These are phyloP conservation scores for Anarrhichthys ocellatus DNA, from an alignment of 2,113 vertebrate species.

Conservation along the genomic window DNA sequence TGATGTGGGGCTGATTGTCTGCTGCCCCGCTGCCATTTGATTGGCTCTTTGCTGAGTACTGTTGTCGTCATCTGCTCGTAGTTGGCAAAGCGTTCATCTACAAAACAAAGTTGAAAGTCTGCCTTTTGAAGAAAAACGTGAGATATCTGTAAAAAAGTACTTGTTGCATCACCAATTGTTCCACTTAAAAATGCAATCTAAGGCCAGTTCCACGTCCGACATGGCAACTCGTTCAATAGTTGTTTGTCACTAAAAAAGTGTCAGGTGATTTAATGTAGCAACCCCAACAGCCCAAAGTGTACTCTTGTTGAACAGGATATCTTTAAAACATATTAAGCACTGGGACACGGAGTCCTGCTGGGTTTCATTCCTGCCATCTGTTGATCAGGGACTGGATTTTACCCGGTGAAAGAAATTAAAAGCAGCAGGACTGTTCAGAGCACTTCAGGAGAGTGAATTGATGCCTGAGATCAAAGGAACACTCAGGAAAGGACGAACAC, in stretches of 20 bases:
- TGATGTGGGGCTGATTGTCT: background rate
- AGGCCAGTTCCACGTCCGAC: background rate
- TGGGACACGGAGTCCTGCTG: background rate
- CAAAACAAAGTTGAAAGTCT: background rate
- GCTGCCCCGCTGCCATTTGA: background rate
- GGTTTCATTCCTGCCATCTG: background rate
- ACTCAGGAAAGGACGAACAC: background rate
- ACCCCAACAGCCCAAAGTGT: background rate
- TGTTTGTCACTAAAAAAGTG: background rate
- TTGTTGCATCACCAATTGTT: background rate
- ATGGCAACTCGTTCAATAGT: background rate
- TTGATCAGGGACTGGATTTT: background rate
- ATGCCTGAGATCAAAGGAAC: background rate
- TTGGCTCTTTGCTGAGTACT: background rate
- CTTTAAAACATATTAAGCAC: background rate
- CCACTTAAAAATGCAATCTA: background rate
- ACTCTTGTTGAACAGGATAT: background rate
- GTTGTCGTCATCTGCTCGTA: background rate
- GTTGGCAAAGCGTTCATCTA: background rate
- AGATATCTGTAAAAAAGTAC: background rate
- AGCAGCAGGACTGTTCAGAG: background rate
- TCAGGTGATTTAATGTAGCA: background rate
- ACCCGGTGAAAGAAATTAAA: constrained; percentile 6
- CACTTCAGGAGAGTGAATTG: constrained; percentile 1
- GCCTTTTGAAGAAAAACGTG: background rate